Evolutionary conservation across 2,113 vertebrate species (phyloP), one percentile per base, ranked within the genome.

Genomic region (Thamnaconus septentrionalis): DNA sequence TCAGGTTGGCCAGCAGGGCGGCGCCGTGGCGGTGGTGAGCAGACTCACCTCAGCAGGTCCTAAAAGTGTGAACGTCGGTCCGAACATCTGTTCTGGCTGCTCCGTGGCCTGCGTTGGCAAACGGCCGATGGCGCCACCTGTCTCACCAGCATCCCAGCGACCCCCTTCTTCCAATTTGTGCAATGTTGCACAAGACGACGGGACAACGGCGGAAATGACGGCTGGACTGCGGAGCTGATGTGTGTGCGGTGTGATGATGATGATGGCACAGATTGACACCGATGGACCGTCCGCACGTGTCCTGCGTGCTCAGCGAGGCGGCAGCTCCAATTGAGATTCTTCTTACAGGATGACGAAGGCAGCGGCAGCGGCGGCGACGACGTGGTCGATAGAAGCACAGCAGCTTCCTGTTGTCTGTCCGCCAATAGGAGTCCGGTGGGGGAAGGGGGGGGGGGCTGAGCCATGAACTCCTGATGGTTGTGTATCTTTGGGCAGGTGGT

Each of bases 321-420:
- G 18, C 65, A 40, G 76, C 64, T 80, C 75, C 84, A 82, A 89
- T 87, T 86, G 82, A 88, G 85, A 90, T 87, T 86, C 84, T 85
- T 88, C 80, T 77, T 77, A 74, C 77, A 79, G 76, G 70, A 79
- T 87, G 86, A 88, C 88, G 80, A 84, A 87, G 82, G 82, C 65
- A 54, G n/a, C 55, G 71, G 69, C 69, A 68, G 76, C 73, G 0
- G 10, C 63, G 82, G 76, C 72, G 0, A 9, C 48, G 7, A 9
- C 8, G 48, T 50, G 63, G 82, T 84, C 75, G 63, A 85, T 84
- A 81, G 31, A 6, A n/a, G 59, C 69, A 11, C 76, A 61, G 78
- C 75, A 64, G 71, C 63, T 83, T 84, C 80, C 78, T 69, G 80
- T 76, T 78, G 61, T 46, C 55, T 59, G 78, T 31, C 18, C 18